Conservation (phyloP, 1,140 invertebrate genomes). For the Neotoxoptera formosana region DNA sequence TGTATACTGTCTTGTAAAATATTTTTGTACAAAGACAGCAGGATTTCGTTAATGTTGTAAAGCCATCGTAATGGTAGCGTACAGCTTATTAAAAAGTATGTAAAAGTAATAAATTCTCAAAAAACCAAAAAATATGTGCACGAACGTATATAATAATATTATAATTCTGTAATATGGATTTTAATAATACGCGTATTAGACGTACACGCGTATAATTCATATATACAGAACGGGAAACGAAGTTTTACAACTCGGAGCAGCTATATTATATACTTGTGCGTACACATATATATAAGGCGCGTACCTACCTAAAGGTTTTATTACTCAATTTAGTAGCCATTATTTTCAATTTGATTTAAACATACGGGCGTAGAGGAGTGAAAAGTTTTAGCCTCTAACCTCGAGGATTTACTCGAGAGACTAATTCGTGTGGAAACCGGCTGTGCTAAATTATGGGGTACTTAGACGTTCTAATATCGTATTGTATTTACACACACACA, state of each 20-base stretch:
- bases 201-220: background rate
- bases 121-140: background rate
- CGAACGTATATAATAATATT: background rate
- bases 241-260: background rate
- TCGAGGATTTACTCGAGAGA: slow-evolving; percentile 41
- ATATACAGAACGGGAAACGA: background rate
- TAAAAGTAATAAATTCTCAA: background rate
- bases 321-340: slow-evolving; percentile 26
- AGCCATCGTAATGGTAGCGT: too few relatives aligned
- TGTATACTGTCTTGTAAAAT: background rate
- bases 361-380: background rate
- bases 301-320: slow-evolving; percentile 27
- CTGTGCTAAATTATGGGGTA: slow-evolving; percentile 28
- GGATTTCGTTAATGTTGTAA: background rate
- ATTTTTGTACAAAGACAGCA: background rate
- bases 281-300: background rate
- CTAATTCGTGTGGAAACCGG: slow-evolving; percentile 17
- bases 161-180: background rate
- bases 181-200: background rate
- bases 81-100: background rate
- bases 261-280: background rate
- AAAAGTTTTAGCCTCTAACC: slow-evolving; percentile 43
- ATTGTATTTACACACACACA: background rate
- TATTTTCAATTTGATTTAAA: slow-evolving; percentile 49
- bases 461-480: background rate